phyloP scores from a whole-genome alignment of 2,888 invertebrate species.

The Idaea dimidiata region DNA sequence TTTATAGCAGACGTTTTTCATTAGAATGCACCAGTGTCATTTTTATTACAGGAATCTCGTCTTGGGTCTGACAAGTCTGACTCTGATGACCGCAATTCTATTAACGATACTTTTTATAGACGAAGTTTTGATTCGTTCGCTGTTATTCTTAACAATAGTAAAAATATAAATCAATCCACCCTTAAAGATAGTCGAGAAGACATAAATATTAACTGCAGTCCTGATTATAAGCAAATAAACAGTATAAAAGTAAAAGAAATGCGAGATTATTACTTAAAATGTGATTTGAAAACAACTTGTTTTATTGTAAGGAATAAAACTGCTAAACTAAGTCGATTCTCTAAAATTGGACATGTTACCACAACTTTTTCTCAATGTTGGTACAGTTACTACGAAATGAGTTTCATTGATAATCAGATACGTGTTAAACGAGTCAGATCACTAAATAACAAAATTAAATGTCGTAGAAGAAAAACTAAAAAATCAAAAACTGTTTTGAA shows the following conservation, averaged over 20 bases:
- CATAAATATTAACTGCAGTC: not conserved
- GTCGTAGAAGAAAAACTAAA: not conserved
- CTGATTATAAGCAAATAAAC: not conserved
- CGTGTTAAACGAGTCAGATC: not conserved
- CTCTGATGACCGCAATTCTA: not conserved
- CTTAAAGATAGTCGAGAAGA: not conserved
- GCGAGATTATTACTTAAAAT: not conserved
- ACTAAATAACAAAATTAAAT: not conserved
- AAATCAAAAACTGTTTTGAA: not conserved
- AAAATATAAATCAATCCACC: not conserved
- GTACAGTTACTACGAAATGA: constrained; percentile 2
- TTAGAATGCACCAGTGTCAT: not conserved
- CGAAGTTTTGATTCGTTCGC: not conserved
- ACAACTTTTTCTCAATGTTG: not conserved
- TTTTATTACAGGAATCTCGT: not conserved
- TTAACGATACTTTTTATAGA: not conserved
- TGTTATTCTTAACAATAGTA: not conserved
- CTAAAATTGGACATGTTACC: not conserved
- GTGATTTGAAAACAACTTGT: not conserved
- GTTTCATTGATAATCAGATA: not conserved
- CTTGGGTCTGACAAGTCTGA: not conserved
- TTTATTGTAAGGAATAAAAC: not conserved
- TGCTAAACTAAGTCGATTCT: not conserved
- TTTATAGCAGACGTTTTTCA: not conserved
- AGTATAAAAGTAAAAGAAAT: not conserved